Conservation (phyloP, 2,888 invertebrate species). For the Lysandra coridon region DNA sequence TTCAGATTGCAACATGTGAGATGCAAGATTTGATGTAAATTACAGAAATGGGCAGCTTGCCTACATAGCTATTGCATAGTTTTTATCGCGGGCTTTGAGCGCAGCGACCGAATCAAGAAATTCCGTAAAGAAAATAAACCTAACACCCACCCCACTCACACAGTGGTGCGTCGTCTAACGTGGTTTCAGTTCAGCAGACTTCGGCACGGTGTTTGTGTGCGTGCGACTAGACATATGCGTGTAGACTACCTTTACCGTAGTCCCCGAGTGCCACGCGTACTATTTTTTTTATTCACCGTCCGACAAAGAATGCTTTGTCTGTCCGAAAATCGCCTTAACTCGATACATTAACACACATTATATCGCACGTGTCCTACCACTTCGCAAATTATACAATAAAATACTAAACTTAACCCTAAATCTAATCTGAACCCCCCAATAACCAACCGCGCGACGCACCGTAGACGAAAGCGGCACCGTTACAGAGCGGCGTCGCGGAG, state of each 20-base stretch:
- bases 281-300: too few relatives aligned
- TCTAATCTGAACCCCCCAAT: slow-evolving; percentile 34
- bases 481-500: slow-evolving; percentile 92
- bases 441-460: slow-evolving; percentile 45
- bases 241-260: neutral
- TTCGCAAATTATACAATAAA: neutral
- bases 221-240: too few relatives aligned
- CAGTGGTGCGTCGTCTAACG: too few relatives aligned
- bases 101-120: too few relatives aligned
- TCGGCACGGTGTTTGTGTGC: too few relatives aligned
- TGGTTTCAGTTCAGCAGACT: too few relatives aligned
- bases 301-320: too few relatives aligned
- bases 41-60: neutral
- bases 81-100: too few relatives aligned
- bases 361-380: slow-evolving; percentile 28
- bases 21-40: neutral
- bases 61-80: too few relatives aligned
- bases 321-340: neutral
- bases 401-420: neutral
- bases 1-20: neutral
- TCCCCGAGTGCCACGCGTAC: neutral
- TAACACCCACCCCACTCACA: too few relatives aligned
- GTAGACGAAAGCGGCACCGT: slow-evolving; percentile 73
- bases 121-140: too few relatives aligned
- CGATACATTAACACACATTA: neutral